These are phyloP conservation scores for Hypotaenidia philippensis DNA, from an alignment of 2,797 vertebrate genomes.

Conservation along the genomic window DNA sequence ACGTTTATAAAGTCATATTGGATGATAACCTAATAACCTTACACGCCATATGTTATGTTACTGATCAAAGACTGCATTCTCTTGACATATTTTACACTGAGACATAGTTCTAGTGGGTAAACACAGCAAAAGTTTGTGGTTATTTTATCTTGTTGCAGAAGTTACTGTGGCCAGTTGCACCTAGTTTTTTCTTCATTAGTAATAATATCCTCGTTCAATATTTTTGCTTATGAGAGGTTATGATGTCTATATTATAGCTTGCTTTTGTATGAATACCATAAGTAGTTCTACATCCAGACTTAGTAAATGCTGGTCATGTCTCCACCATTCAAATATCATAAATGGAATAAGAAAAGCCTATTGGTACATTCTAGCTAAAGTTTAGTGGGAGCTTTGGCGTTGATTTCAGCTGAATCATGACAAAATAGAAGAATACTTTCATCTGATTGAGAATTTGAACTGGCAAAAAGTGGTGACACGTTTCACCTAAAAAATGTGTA, in stretches of 20 bases:
- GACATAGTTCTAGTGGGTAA: not conserved
- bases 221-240: not conserved
- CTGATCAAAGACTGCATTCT: not conserved
- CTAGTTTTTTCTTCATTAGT: not conserved
- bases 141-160: not conserved
- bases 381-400: fast-evolving
- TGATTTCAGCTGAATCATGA: not conserved
- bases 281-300: not conserved
- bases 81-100: not conserved
- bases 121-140: not conserved
- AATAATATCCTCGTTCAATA: not conserved
- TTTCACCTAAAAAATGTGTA: not conserved
- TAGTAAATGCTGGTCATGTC: not conserved
- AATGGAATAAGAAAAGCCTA: not conserved
- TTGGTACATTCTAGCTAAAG: fast-evolving
- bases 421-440: not conserved
- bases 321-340: not conserved
- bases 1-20: not conserved
- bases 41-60: not conserved
- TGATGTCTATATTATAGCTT: not conserved
- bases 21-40: not conserved
- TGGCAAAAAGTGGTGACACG: not conserved
- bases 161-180: not conserved
- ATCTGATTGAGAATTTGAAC: not conserved
- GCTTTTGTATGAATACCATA: not conserved